phyloP scores from a whole-genome alignment of 1,140 invertebrate genomes.

The Drosophila triauraria region DNA sequence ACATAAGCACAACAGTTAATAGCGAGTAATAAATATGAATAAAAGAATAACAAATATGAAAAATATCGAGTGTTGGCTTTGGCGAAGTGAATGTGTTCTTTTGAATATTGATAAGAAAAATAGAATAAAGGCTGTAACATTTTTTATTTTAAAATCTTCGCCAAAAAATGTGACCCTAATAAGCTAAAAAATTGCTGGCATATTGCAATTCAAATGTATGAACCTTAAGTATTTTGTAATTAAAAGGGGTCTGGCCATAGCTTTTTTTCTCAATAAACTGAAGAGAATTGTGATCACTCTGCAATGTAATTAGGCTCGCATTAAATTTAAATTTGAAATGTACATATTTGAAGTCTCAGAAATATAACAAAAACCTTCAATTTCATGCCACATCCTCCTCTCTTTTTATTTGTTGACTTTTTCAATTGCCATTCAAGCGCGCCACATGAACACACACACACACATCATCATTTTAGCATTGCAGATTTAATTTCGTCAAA shows the following conservation, averaged over 20 bases:
- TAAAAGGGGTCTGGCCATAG: no score
- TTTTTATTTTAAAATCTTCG: background rate
- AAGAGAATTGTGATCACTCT: no score
- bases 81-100: background rate
- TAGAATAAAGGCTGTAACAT: background rate
- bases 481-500: constrained; percentile 80
- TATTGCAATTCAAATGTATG: no score
- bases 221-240: no score
- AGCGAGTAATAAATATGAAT: background rate
- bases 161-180: background rate
- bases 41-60: background rate
- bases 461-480: constrained; percentile 68
- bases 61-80: background rate
- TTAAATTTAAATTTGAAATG: constrained; percentile 3
- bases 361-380: constrained; percentile 5
- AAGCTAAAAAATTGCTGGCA: no score
- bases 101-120: background rate
- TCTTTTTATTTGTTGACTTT: constrained; percentile 1
- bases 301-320: background rate
- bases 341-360: background rate
- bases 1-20: background rate
- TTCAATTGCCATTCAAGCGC: constrained; percentile 68
- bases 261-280: background rate
- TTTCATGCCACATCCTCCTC: background rate
- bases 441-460: constrained; percentile 29